Evolutionary conservation across 23 tunicate species (phyloP), one percentile per base, ranked within the genome.

Genomic region (Trididemnum nubilum): DNA sequence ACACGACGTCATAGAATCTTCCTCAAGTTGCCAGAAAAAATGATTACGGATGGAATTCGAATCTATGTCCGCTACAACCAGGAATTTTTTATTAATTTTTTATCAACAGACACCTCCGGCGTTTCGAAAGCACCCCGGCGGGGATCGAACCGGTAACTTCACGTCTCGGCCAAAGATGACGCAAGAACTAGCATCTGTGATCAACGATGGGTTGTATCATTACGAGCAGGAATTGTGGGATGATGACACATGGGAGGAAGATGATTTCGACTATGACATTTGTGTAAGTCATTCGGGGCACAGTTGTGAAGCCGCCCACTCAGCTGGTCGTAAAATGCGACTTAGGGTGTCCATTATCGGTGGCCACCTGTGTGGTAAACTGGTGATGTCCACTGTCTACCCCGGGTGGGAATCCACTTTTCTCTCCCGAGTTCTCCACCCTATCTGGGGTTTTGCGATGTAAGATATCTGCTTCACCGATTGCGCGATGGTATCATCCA

Each of bases 41-140:
- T n/a, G n/a, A n/a, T n/a, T n/a, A n/a, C n/a, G n/a, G n/a, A n/a
- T n/a, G n/a, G n/a, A n/a, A n/a, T n/a, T n/a, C n/a, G n/a, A n/a
- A n/a, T n/a, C n/a, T n/a, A n/a, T n/a, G n/a, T n/a, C n/a, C n/a
- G n/a, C n/a, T n/a, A n/a, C n/a, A n/a, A n/a, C n/a, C n/a, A n/a
- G n/a, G n/a, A n/a, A n/a, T n/a, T n/a, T n/a, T n/a, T n/a, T n/a
- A n/a, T n/a, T n/a, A n/a, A n/a, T n/a, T n/a, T n/a, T n/a, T n/a
- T n/a, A n/a, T n/a, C n/a, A n/a, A 0, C 71, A 91, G 97, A 91
- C 97, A 30, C 97, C 97, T 28, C 97, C 97, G 50, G 90, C 90
- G 9, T 85, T 85, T 44, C 90, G 97, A 32, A 91, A 91, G 63
- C 97, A 91, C 52, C 97, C 97, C 29, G 97, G 98, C 29, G 93